Evolutionary conservation across 2,888 invertebrate genomes (phyloP).

Genomic region (Agrotis puta): DNA sequence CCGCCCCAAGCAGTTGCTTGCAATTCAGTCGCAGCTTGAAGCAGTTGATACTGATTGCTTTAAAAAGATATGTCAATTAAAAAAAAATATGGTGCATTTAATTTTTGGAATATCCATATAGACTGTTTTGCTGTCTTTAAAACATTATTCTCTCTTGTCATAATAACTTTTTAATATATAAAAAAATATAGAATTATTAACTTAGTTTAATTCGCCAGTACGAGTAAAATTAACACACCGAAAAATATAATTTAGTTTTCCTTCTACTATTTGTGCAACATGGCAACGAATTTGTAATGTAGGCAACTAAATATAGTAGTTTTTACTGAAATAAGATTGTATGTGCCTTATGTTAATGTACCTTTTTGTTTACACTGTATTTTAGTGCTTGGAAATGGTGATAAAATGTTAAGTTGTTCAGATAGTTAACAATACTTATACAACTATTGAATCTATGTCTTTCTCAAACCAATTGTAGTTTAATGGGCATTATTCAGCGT

Average conservation of each 20-base stretch:
- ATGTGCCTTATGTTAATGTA: slow-evolving; percentile 74
- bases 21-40: too few species aligned
- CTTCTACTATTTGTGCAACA: slow-evolving; percentile 19
- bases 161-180: slow-evolving; percentile 45
- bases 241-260: slow-evolving; percentile 16
- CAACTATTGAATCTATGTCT: neutral
- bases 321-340: slow-evolving; percentile 40
- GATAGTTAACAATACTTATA: neutral
- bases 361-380: slow-evolving; percentile 54
- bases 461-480: neutral
- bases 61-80: too few species aligned
- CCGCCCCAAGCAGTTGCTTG: too few species aligned
- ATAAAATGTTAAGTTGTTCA: neutral
- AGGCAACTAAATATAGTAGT: slow-evolving; percentile 38
- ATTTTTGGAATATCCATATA: slow-evolving; percentile 31
- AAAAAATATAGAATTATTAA: slow-evolving; percentile 23
- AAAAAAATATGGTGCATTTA: too few species aligned
- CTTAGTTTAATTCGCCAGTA: slow-evolving; percentile 34
- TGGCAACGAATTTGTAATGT: slow-evolving; percentile 54
- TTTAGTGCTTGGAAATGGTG: slow-evolving; percentile 9
- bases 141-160: slow-evolving; percentile 34
- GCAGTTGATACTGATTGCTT: too few species aligned
- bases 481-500: neutral
- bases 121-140: slow-evolving; percentile 54
- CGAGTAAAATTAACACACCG: slow-evolving; percentile 13